These are phyloP conservation scores for Percopsis transmontana DNA, from an alignment of 2,113 vertebrate species.

Conservation along the genomic window DNA sequence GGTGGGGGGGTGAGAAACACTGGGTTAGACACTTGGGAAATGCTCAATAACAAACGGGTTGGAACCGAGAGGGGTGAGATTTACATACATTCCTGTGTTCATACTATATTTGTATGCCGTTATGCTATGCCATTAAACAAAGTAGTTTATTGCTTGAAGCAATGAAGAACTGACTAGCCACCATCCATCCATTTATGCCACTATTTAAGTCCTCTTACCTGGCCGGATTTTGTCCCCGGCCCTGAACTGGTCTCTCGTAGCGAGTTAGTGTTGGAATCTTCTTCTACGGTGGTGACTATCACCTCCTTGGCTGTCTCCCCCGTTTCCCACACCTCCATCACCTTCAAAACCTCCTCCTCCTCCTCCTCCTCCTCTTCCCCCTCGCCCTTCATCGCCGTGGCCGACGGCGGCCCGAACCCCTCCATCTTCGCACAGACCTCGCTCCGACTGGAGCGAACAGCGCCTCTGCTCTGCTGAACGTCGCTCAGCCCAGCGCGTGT, in stretches of 20 bases:
- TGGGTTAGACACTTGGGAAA: too few relatives aligned
- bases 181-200: not conserved
- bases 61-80: too few relatives aligned
- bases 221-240: slow-evolving; percentile 39
- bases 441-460: too few relatives aligned
- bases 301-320: slow-evolving; percentile 48
- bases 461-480: too few relatives aligned
- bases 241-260: slow-evolving; percentile 40
- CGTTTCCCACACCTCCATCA: slow-evolving; percentile 43
- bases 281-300: slow-evolving; percentile 54
- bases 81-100: too few relatives aligned
- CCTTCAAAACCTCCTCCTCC: slow-evolving; percentile 49
- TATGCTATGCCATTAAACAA: too few relatives aligned
- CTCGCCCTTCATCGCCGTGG: not conserved
- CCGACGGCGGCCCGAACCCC: not conserved
- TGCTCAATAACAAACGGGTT: too few relatives aligned
- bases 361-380: not conserved
- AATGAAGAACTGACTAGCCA: not conserved
- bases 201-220: slow-evolving; percentile 58
- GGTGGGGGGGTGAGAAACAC: too few relatives aligned
- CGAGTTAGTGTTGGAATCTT: slow-evolving; percentile 21
- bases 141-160: too few relatives aligned
- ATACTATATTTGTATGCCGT: too few relatives aligned
- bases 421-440: too few relatives aligned
- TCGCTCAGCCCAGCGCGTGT: too few relatives aligned